Conservation (phyloP, 2,797 vertebrate genomes). For the Borostomias antarcticus region DNA sequence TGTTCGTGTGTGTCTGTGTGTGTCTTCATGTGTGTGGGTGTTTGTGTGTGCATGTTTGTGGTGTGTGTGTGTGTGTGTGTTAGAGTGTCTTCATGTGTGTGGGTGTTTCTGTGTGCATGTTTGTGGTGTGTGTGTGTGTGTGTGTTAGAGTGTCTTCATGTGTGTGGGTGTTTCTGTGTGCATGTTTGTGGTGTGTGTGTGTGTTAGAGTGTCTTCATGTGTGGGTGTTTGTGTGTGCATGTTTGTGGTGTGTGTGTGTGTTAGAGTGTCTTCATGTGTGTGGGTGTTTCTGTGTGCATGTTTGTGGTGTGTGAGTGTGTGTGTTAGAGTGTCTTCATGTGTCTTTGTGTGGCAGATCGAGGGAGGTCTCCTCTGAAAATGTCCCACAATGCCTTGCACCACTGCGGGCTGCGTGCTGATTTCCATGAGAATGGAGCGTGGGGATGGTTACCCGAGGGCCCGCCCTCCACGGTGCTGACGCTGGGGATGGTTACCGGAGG, state of each 20-base stretch:
- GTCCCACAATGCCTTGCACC: constrained; percentile 74
- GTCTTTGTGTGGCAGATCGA: constrained; percentile 50
- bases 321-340: background rate
- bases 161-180: too few relatives aligned
- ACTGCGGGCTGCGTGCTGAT: constrained; percentile 77
- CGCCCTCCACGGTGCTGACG: too few relatives aligned
- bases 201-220: background rate
- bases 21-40: constrained; percentile 42
- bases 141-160: constrained; percentile 27
- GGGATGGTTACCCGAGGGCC: too few relatives aligned
- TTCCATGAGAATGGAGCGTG: constrained; percentile 82
- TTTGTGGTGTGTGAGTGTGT: constrained; percentile 25
- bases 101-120: constrained; percentile 39
- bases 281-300: constrained; percentile 27
- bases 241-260: constrained; percentile 22
- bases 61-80: constrained; percentile 16
- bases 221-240: too few relatives aligned
- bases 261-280: background rate
- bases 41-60: constrained; percentile 1
- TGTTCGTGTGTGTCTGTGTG: constrained; percentile 22
- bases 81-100: constrained; percentile 18
- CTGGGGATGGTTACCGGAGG: constrained; percentile 80
- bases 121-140: constrained; percentile 20
- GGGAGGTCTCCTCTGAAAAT: constrained; percentile 67
- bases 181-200: constrained; percentile 24